Conservation (phyloP, 2,113 vertebrate species). For the Dasypus novemcinctus region DNA sequence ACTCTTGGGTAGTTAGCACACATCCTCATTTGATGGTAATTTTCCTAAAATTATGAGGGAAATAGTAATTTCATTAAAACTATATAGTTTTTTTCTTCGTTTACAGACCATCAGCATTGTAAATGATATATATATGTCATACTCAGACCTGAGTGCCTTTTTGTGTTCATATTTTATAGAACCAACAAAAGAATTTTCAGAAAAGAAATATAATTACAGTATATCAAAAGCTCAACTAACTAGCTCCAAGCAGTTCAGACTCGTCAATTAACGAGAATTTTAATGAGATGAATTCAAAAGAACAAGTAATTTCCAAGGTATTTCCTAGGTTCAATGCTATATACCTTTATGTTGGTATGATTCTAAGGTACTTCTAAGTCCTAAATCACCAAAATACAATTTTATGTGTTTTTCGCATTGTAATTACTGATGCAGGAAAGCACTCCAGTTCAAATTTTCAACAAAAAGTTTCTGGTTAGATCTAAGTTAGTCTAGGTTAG, state of each 20-base stretch:
- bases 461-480: not conserved
- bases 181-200: not conserved
- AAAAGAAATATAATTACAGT: not conserved
- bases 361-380: not conserved
- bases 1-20: not conserved
- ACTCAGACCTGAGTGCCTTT: not conserved
- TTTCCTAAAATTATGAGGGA: not conserved
- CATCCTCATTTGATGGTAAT: not conserved
- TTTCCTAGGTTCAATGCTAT: not conserved
- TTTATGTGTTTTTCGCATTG: not conserved
- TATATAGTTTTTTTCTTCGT: not conserved
- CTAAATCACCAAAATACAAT: not conserved
- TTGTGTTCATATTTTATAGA: not conserved
- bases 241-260: not conserved
- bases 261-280: not conserved
- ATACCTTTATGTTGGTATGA: not conserved
- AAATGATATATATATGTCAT: constrained; percentile 6
- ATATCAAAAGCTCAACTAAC: not conserved
- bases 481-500: constrained; percentile 21
- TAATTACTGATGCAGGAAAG: not conserved
- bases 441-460: not conserved
- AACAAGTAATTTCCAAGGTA: not conserved
- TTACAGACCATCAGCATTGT: not conserved
- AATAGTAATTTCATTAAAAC: constrained; percentile 38
- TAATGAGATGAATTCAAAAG: constrained; percentile 18